phyloP scores from a whole-genome alignment of 2,797 vertebrate genomes.

The Galagoides demidoff region DNA sequence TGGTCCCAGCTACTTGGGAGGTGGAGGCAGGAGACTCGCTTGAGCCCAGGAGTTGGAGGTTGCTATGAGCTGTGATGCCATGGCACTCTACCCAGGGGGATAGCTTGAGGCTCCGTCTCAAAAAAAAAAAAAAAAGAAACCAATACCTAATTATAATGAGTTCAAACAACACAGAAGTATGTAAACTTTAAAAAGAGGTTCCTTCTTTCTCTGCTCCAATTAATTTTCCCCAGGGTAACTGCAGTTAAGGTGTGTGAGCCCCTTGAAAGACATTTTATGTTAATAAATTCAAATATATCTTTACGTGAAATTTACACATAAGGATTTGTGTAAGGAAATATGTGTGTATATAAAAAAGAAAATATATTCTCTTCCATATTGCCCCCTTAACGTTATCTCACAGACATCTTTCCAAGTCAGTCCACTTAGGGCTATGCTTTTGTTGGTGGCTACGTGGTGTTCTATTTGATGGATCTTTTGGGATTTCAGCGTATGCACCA shows the following conservation, averaged over 20 bases:
- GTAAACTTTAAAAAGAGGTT: not conserved
- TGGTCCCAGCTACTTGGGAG: no score
- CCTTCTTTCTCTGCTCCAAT: not conserved
- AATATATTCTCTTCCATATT: not conserved
- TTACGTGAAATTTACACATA: not conserved
- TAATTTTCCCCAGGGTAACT: not conserved
- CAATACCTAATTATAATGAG: not conserved
- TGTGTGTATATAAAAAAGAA: not conserved
- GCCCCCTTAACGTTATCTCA: not conserved
- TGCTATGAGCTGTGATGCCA: no score
- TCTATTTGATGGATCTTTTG: not conserved
- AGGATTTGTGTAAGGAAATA: not conserved
- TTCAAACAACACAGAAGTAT: not conserved
- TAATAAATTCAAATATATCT: constrained; percentile 8
- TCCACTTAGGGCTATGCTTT: not conserved
- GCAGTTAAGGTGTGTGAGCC: not conserved
- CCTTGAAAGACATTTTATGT: not conserved
- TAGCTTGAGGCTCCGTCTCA: no score
- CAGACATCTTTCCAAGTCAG: not conserved
- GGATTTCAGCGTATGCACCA: not conserved
- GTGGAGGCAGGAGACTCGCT: no score
- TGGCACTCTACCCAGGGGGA: no score
- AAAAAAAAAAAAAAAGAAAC: not conserved
- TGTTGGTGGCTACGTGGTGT: not conserved
- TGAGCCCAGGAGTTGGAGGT: no score